Base-by-base conservation (phyloP, 1,140 invertebrate genomes). In the Drosophila nannoptera region DNA sequence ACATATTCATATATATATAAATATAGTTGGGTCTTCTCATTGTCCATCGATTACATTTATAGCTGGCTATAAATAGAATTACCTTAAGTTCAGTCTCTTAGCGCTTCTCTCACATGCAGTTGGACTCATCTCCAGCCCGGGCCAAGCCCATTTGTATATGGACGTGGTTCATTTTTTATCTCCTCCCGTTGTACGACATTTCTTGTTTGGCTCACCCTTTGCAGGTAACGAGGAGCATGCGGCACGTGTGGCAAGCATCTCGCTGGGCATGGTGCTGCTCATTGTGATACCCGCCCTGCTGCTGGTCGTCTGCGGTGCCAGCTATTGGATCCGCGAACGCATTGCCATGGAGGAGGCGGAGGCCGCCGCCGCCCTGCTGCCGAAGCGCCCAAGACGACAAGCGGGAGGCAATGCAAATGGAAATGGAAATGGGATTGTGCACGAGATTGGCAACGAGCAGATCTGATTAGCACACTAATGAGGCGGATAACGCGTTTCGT, bases 141-240 rank as follows among this genome's bases (percentile, higher is more conserved):
- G 22, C 22, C 22, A 3, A 22, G 22, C 22, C 1, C 22, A 22
- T 22, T 22, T 22, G 22, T 22, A 22, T 22, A 2, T 22, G 22
- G 22, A 22, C 22, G 22, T 22, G 22, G 22, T 22, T 22, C 22
- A 22, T 22, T 22, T 22, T 22, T 22, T 22, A 22, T 22, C 22
- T 3, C 1, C 22, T 22, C 22, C 22, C 22, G 22, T 3, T 22
- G 22, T 22, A 22, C 32, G 32, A 35, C 32, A 14, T 33, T 48
- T 29, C 4, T 54, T 66, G 31, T 55, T 29, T 78, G 35, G 46
- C 48, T 40, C 31, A 52, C 59, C 49, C 29, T 52, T 64, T 70
- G 66, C 90, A 96, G 95, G 94, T 87, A 92, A 94, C 69, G 93
- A 96, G 86, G 94, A 96, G 88, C 95, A 94, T 84, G 94, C 94